phyloP scores from a whole-genome alignment of 2,888 invertebrate species.

The Heteromyza rotundicornis region DNA sequence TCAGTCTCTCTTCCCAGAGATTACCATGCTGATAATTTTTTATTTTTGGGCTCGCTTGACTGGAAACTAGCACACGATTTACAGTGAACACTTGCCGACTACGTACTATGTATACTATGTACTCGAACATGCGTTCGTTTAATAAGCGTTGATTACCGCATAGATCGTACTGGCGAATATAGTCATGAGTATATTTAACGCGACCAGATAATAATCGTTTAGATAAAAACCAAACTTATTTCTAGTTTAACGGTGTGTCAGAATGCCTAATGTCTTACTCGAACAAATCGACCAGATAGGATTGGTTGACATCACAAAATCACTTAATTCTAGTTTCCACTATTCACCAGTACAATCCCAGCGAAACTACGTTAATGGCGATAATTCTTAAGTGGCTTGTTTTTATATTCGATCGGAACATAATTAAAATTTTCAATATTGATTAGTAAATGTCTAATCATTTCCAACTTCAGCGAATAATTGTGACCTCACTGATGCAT shows the following conservation, averaged over 20 bases:
- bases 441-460: no score
- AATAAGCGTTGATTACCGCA: constrained; percentile 20
- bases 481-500: no score
- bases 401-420: no score
- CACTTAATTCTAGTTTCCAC: no score
- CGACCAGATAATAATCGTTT: background rate
- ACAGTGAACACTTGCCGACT: background rate
- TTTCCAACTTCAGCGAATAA: no score
- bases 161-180: background rate
- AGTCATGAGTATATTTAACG: background rate
- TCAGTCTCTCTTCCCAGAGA: background rate
- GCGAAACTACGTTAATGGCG: no score
- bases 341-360: no score
- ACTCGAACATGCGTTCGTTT: background rate
- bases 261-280: background rate
- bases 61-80: background rate
- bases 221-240: background rate
- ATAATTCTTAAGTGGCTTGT: no score
- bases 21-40: background rate
- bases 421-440: no score
- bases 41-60: background rate
- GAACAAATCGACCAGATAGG: no score
- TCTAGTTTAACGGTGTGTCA: background rate
- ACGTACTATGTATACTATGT: background rate
- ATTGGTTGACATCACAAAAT: no score